Percentiles rank a stretch among this genome's conserved stretches.
Conservation (phyloP, 2,888 invertebrate species). For the Anoncus sp. region DNA sequence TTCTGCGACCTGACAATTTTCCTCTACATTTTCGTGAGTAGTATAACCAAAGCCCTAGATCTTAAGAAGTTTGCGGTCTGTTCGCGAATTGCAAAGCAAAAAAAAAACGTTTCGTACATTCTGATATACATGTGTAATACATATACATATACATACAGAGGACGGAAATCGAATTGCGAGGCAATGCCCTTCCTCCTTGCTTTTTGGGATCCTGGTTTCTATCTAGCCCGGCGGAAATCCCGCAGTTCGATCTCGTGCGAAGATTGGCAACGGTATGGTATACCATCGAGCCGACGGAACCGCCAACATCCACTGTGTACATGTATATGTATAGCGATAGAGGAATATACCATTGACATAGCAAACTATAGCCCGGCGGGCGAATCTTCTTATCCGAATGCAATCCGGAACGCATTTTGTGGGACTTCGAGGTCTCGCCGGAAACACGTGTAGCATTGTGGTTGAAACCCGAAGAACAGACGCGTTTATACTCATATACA, state of each 20-base stretch:
- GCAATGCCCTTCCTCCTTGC: neutral
- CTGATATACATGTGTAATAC: too few relatives aligned
- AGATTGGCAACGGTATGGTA: slow-evolving; percentile 69
- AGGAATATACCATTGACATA: slow-evolving; percentile 7
- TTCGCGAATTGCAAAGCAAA: slow-evolving; percentile 3
- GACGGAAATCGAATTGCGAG: slow-evolving; percentile 51
- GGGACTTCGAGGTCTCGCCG: slow-evolving; percentile 69
- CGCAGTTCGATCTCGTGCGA: slow-evolving; percentile 77
- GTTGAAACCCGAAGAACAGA: slow-evolving; percentile 7
- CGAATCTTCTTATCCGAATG: slow-evolving; percentile 79
- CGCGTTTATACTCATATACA: slow-evolving; percentile 17
- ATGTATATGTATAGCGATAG: neutral
- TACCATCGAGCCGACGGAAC: neutral
- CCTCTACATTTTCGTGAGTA: slow-evolving; percentile 46
- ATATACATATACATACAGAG: too few relatives aligned
- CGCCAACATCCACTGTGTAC: neutral
- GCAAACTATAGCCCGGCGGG: slow-evolving; percentile 43
- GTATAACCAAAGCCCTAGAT: slow-evolving; percentile 5
- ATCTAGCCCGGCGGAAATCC: slow-evolving; percentile 71
- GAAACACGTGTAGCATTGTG: slow-evolving; percentile 56
- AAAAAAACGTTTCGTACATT: neutral
- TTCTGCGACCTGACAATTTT: neutral
- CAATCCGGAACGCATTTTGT: slow-evolving; percentile 81
- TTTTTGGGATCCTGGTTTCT: neutral
- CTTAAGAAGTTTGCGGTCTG: slow-evolving; percentile 5